phyloP scores from a whole-genome alignment of 2,113 vertebrate genomes.

The Rostratula benghalensis region DNA sequence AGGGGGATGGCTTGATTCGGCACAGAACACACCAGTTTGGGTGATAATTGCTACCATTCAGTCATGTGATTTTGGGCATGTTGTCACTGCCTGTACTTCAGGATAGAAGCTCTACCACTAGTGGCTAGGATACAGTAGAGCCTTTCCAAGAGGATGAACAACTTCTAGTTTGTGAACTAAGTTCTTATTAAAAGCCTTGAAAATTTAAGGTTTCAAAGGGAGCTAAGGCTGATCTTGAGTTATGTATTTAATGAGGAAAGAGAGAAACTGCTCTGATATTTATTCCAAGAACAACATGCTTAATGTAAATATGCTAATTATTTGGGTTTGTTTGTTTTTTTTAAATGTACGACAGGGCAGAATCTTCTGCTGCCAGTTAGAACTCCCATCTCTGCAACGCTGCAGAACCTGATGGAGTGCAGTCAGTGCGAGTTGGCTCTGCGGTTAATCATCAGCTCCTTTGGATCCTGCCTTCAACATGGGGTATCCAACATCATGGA shows the following conservation, averaged over 20 bases:
- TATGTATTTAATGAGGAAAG: not conserved
- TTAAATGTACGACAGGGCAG: constrained; percentile 61
- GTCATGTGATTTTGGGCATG: not conserved
- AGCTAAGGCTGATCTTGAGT: not conserved
- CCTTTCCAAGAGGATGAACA: not conserved
- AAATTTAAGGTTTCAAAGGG: not conserved
- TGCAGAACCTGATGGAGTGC: constrained; percentile 89
- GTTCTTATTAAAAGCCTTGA: not conserved
- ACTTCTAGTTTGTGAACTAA: not conserved
- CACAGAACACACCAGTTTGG: not conserved
- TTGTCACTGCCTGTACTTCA: not conserved
- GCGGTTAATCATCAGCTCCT: constrained; percentile 76
- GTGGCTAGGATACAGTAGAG: not conserved
- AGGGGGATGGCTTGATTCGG: not conserved
- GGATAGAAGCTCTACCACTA: not conserved
- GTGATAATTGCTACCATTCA: not conserved
- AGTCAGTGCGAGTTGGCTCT: constrained; percentile 90
- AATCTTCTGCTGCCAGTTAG: constrained; percentile 76
- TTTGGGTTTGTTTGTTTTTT: not conserved
- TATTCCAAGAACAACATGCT: not conserved
- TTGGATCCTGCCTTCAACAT: constrained; percentile 86
- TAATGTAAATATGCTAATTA: not conserved
- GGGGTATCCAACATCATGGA: constrained; percentile 82
- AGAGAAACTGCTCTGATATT: not conserved
- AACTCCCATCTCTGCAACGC: constrained; percentile 75